Base-by-base conservation (phyloP, 2,888 invertebrate genomes). In the Sminthurinus aureus region DNA sequence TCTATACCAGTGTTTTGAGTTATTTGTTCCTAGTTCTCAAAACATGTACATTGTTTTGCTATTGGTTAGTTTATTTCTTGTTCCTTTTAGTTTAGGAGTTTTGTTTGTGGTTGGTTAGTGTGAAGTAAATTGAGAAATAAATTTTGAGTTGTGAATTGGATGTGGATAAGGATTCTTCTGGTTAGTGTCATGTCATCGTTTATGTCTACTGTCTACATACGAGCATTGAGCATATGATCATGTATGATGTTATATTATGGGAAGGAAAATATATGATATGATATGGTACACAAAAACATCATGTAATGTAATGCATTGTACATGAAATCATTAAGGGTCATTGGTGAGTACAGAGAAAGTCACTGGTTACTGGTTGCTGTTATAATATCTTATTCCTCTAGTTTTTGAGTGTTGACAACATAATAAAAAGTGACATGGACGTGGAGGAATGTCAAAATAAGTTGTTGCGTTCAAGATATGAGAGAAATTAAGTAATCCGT, bases 401-500 rank as follows among this genome's bases (percentile, higher is more conserved):
- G 12, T 71, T 71, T 38, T 38, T 79, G 66, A 66, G 80, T 73
- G 73, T 81, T 81, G 80, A 73, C 71, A 51, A 58, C 58, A 50
- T 8, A 52, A 24, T 24, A 51, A 81, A 74, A 81, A 79, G 74
- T 81, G 80, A 81, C 80, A 81, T 50, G 15, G 51, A 81, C 73
- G 74, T 67, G 20, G 64, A 64, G 58, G 50, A 51, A 69, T 81
- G 80, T 81, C 80, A 81, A 81, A 81, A 81, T 81, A 81, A 81
- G 58, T 81, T 81, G 80, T 81, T 51, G 67, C 15, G 50, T 67
- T 50, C 18, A 51, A 71, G 71, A 71, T 81, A 81, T 71, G 73
- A 71, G 52, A 58, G 69, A 71, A 81, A 81, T 81, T 69, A 81
- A 73, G 73, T 81, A 81, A 81, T 81, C 80, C 71, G 69, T 79